Evolutionary conservation across 2,888 invertebrate species (phyloP), one percentile per base, ranked within the genome.

Genomic region (Parapristionchus giblindavisi): DNA sequence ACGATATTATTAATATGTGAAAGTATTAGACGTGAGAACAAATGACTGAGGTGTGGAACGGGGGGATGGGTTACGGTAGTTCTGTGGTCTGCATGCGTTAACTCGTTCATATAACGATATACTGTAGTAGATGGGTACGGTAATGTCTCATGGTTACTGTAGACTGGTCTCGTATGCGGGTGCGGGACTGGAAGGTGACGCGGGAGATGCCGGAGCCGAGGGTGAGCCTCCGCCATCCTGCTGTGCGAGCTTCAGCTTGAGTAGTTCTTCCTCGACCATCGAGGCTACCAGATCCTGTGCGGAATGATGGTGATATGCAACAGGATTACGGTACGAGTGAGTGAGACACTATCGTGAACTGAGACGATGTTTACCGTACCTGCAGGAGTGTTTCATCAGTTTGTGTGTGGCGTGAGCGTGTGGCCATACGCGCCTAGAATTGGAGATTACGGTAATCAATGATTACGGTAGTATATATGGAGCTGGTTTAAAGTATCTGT

Each of bases 361-460:
- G 70, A 54, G 27, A 27, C n/a, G n/a, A n/a, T 5, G 27, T 17
- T 2, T 58, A 58, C 51, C 56, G 51, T 52, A 78, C 83, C 75
- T 83, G 80, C 58, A 83, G 73, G 38, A 83, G 76, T 51, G 75
- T 74, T 17, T 74, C 77, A 27, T 81, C 83, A 38, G 83, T 83
- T 72, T 83, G 83, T 52, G 76, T 61, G 54, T 76, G 78, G n/a
- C 77, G 76, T 29, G 56, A 43, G 4, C 43, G 27, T 29, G 56
- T 71, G 27, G 71, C 71, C 58, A 56, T 71, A 29, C 71, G 58
- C 1, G 58, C 71, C 68, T 68, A 36, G 24, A 48, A 5, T 58
- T 21, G 17, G 27, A 43, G 43, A 17, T 43, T 8, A 17, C 11
- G 17, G 17, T 43, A 43, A 17, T 43, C 11, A 61, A 40, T 24